Percentiles rank a stretch among this genome's conserved stretches.
Conservation (phyloP, 2,113 vertebrate species). For the Eublepharis macularius region DNA sequence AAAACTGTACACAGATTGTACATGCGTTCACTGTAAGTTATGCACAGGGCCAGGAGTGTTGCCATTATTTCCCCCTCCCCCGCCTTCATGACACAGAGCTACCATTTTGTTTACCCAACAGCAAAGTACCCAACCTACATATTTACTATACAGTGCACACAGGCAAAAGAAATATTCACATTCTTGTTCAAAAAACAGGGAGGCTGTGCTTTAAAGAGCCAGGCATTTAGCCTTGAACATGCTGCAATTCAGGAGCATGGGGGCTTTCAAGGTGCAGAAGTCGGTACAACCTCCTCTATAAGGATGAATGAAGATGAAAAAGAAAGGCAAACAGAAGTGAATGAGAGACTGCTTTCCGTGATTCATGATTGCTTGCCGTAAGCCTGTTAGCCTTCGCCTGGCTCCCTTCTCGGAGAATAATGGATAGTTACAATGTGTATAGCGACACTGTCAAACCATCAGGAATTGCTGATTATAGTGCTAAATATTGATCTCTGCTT, state of each 20-base stretch:
- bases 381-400: conserved; percentile 81
- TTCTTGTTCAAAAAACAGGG: fast-evolving
- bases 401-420: conserved; percentile 82
- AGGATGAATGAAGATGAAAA: conserved; percentile 95
- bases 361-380: conserved; percentile 87
- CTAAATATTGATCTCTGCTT: conserved; percentile 99
- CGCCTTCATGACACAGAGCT: fast-evolving
- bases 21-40: no score
- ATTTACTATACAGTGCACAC: fast-evolving
- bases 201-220: neutral
- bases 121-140: neutral
- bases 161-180: conserved; percentile 15
- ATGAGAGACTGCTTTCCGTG: conserved; percentile 84
- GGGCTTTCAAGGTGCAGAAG: conserved; percentile 74
- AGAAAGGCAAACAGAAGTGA: conserved; percentile 86
- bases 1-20: no score
- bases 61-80: fast-evolving
- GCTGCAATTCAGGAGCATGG: neutral
- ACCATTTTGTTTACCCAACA: fast-evolving
- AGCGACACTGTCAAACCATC: conserved; percentile 94
- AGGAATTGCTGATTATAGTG: conserved; percentile 96
- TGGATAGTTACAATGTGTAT: conserved; percentile 83
- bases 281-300: conserved; percentile 81
- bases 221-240: neutral
- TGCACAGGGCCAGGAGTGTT: neutral